Evolutionary conservation across 1,140 invertebrate species (phyloP).

Genomic region (Caenorhabditis remanei): DNA sequence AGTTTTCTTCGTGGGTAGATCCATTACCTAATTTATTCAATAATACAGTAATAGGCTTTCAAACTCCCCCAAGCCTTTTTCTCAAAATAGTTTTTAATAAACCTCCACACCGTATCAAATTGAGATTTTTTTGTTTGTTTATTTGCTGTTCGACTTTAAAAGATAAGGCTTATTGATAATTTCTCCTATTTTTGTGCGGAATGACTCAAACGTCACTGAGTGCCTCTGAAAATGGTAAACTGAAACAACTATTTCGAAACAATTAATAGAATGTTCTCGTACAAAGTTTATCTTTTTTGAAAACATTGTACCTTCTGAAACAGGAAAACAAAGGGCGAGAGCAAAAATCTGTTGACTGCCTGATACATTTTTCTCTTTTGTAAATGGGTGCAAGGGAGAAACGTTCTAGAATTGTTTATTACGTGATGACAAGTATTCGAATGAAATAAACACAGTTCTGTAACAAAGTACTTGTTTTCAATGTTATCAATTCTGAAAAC

Average conservation of each 20-base stretch:
- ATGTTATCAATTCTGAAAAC: no score
- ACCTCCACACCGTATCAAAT: background rate
- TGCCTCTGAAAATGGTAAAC: slow-evolving; percentile 16
- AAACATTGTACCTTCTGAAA: background rate
- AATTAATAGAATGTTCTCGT: background rate
- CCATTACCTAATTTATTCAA: no score
- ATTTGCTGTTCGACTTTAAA: slow-evolving; percentile 31
- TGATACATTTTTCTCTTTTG: no score
- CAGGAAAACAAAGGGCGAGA: no score
- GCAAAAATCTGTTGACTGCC: no score
- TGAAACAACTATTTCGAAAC: background rate
- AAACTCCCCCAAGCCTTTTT: background rate
- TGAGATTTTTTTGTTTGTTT: background rate
- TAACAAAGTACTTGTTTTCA: no score
- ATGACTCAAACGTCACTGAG: slow-evolving; percentile 4
- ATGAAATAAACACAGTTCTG: no score
- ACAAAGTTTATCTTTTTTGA: background rate
- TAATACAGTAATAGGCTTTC: background rate
- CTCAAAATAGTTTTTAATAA: background rate
- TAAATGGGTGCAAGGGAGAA: no score
- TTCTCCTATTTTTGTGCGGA: background rate
- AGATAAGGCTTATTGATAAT: background rate
- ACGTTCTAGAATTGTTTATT: no score
- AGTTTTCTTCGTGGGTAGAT: no score
- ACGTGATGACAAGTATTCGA: no score